Conservation (phyloP, 2,113 vertebrate species). For the Canis aureus region DNA sequence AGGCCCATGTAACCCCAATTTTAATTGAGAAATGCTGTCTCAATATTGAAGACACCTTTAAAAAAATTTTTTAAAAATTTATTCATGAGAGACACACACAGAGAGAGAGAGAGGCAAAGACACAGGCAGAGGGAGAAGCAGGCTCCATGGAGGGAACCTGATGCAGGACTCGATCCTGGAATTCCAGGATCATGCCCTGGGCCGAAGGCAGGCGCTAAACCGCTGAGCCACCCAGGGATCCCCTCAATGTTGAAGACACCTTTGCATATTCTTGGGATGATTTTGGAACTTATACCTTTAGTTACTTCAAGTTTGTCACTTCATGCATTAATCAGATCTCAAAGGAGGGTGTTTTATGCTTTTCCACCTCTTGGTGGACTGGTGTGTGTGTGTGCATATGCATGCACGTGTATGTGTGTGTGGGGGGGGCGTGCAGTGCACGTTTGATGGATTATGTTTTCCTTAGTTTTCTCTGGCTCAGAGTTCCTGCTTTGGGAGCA, state of each 20-base stretch:
- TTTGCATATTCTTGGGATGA: constrained; percentile 19
- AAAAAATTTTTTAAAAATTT: no score
- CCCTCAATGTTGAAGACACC: neutral
- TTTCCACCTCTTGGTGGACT: neutral
- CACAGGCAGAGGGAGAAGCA: neutral
- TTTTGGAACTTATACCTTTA: constrained; percentile 49
- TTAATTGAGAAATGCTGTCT: no score
- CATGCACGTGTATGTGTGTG: neutral
- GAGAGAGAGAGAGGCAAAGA: no score
- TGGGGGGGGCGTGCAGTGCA: rapidly evolving
- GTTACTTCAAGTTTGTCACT: constrained; percentile 27
- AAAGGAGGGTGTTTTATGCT: neutral
- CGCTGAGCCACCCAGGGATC: neutral
- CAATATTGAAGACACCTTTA: no score
- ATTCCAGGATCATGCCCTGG: neutral
- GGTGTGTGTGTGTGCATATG: neutral
- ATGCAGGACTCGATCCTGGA: neutral
- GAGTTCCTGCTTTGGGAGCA: neutral
- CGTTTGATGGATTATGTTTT: neutral
- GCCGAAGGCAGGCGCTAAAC: neutral
- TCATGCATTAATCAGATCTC: neutral
- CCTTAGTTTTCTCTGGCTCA: constrained; percentile 1
- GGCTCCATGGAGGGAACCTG: neutral
- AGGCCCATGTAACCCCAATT: neutral
- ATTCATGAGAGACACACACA: no score